Conservation (phyloP, 1,140 invertebrate genomes). For the Berghia stephanieae region DNA sequence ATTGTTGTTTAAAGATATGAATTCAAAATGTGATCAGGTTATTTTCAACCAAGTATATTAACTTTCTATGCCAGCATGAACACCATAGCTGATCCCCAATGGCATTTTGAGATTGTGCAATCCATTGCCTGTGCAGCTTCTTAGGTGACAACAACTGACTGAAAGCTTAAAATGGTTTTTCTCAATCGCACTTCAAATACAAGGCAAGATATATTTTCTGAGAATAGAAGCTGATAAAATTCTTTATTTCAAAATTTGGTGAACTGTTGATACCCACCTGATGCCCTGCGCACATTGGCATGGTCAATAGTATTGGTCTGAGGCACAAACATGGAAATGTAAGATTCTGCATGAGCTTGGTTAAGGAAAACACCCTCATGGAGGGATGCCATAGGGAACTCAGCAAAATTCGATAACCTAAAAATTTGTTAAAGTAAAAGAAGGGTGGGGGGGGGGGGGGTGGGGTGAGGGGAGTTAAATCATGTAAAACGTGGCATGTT, state of each 20-base stretch:
- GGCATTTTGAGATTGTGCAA: no score
- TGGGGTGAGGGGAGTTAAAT: no score
- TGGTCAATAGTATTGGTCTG: conserved; percentile 43
- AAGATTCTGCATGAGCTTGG: conserved; percentile 53
- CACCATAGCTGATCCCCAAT: no score
- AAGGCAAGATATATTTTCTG: no score
- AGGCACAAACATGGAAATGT: conserved; percentile 53
- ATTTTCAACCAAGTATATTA: neutral
- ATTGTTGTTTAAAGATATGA: neutral
- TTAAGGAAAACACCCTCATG: conserved; percentile 61
- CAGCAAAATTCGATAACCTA: conserved; percentile 55
- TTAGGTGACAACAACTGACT: no score
- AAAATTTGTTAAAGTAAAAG: no score
- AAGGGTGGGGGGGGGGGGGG: no score
- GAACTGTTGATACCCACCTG: conserved; percentile 21
- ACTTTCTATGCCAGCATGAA: neutral
- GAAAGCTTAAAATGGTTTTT: no score
- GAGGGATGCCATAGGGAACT: conserved; percentile 58
- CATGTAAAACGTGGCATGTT: no score
- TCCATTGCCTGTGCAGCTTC: no score
- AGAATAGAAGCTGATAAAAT: no score
- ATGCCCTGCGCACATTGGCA: conserved; percentile 31
- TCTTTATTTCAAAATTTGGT: no score
- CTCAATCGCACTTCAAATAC: neutral
- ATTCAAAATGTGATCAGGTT: neutral